Evolutionary conservation across 2,113 vertebrate genomes (phyloP), one percentile per base, ranked within the genome.

Genomic region (Nettapus auritus): DNA sequence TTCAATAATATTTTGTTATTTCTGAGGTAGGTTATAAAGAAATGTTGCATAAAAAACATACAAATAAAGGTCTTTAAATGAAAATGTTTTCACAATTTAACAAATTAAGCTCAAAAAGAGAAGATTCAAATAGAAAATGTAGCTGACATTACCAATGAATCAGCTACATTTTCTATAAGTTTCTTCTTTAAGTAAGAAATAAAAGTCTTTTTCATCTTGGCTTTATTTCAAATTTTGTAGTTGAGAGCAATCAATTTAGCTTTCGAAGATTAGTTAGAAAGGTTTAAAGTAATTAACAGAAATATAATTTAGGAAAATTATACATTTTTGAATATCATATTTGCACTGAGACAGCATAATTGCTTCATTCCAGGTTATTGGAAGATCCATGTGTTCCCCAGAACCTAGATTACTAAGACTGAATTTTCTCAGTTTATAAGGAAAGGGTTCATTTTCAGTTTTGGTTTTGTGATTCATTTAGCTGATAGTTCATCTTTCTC

Each of bases 271-370:
- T 85, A 86, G 56, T 46, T 67, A 73, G 12, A 80, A 96, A 86
- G 75, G 50, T n/a, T 76, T 12, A 46, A 5, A 46, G 50, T 76
- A 77, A 70, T n/a, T 87, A 96, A 76, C 33, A 90, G 64, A 79
- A 89, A 85, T 67, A 85, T 62, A 94, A 88, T 77, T 89, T 59
- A 73, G 88, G 69, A 77, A 62, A 59, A 96, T 84, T 53, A 55
- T 96, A 98, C 98, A 97, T 74, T 98, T 97, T 90, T 98, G 96
- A 88, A 98, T 96, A 91, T 96, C 88, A 86, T 97, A 97, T 97
- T 96, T 98, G 82, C 97, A 98, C 33, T 97, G 96, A 73, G 97
- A 96, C 83, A 98, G 92, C 31, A 95, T 97, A 31, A 97, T 79
- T 62, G 95, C 87, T 92, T 98, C 96, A n/a, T 73, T 96, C 97